A percentile compares a stretch with the other conserved stretches of the same genome.
Evolutionary conservation across 2,797 vertebrate species (phyloP).

Genomic region (Podargus strigoides): DNA sequence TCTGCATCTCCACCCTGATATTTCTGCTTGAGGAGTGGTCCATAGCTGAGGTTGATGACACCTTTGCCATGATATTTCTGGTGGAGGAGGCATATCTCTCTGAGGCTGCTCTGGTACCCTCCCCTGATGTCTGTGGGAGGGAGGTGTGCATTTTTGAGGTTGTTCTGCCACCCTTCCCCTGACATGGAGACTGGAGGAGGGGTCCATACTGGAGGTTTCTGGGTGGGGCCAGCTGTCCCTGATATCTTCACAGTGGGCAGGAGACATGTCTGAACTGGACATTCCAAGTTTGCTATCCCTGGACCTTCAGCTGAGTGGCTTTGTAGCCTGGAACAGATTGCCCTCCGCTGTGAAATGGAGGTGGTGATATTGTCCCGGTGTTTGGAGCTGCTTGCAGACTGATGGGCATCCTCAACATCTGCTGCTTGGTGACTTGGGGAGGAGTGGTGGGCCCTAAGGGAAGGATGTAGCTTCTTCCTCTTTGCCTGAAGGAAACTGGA

Average conservation of each 20-base stretch:
- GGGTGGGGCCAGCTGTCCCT: neutral
- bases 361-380: neutral
- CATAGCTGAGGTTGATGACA: neutral
- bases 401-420: neutral
- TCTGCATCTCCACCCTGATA: neutral
- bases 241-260: neutral
- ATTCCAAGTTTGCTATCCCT: neutral
- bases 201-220: neutral
- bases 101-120: neutral
- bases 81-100: neutral
- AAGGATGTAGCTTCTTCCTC: neutral
- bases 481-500: neutral
- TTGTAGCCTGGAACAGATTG: neutral
- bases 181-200: neutral
- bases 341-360: neutral
- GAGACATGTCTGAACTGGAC: neutral
- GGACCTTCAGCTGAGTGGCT: neutral
- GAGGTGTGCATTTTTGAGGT: constrained; percentile 33
- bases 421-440: rapidly evolving
- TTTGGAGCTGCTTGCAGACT: neutral
- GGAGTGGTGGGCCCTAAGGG: rapidly evolving
- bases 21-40: neutral
- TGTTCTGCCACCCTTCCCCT: neutral
- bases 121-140: neutral
- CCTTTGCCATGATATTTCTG: neutral